Conservation (phyloP, 2,888 invertebrate genomes). For the Tethea ocularis region DNA sequence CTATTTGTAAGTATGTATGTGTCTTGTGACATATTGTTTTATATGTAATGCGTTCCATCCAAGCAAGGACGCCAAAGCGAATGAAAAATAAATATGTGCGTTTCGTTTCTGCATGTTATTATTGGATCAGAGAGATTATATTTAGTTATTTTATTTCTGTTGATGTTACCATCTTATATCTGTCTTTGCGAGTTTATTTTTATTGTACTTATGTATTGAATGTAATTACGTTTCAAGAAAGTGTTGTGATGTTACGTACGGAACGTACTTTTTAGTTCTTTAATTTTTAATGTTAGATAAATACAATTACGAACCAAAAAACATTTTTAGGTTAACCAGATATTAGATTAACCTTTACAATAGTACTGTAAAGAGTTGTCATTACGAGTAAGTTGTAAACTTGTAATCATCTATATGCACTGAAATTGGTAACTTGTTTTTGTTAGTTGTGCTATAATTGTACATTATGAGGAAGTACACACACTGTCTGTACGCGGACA, state of each 20-base stretch:
- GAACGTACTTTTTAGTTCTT: neutral
- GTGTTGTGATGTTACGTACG: neutral
- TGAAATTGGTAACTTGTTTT: neutral
- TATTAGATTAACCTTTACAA: too few relatives aligned
- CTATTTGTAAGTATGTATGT: conserved; percentile 56
- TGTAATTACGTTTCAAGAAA: neutral
- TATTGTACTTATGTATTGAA: neutral
- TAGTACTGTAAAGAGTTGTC: neutral
- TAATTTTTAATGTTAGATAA: neutral
- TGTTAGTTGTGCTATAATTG: conserved; percentile 15
- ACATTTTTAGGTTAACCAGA: neutral
- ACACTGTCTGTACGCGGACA: conserved; percentile 13
- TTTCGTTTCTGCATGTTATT: neutral
- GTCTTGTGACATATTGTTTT: conserved; percentile 61
- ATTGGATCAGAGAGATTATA: neutral
- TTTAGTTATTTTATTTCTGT: neutral
- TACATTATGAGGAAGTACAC: conserved; percentile 26
- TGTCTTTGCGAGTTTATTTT: conserved; percentile 2
- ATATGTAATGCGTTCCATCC: conserved; percentile 54
- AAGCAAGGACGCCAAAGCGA: conserved; percentile 56
- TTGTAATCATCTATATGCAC: neutral
- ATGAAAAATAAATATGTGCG: conserved; percentile 30
- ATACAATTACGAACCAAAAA: neutral
- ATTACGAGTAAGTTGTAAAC: neutral
- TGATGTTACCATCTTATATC: neutral